Conservation (phyloP, 2,113 vertebrate species). For the Redunca redunca region DNA sequence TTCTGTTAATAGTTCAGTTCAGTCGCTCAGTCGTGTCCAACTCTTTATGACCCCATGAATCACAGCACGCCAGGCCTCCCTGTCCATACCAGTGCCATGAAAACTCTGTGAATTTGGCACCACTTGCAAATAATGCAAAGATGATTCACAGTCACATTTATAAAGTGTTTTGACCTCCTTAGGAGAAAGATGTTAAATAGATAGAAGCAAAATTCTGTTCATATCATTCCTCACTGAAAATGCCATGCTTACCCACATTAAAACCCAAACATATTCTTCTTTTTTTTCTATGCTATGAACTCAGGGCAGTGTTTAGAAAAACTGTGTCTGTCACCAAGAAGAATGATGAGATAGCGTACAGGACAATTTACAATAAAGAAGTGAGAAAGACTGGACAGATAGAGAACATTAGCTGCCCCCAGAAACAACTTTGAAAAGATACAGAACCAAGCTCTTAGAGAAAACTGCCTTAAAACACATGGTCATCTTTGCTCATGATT, state of each 20-base stretch:
- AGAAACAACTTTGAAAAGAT: neutral
- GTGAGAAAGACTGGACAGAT: neutral
- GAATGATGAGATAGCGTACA: neutral
- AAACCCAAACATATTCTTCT: neutral
- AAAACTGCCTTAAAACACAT: conserved; percentile 22
- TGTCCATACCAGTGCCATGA: neutral
- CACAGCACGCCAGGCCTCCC: too few species aligned
- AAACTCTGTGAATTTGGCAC: neutral
- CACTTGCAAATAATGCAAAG: neutral
- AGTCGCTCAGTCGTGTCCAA: too few species aligned
- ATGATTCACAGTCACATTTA: neutral
- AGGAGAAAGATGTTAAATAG: neutral
- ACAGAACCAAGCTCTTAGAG: neutral
- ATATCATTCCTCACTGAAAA: neutral
- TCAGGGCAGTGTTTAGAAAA: neutral
- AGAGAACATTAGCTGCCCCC: neutral
- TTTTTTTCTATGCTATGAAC: neutral
- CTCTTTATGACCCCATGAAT: too few species aligned
- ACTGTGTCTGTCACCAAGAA: neutral
- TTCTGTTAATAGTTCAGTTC: neutral
- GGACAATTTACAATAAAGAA: neutral
- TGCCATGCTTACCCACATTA: neutral
- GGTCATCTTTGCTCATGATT: neutral
- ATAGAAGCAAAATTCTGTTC: neutral
- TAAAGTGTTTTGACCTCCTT: neutral